Percentiles rank a stretch among this genome's conserved stretches.
Evolutionary conservation across 2,888 invertebrate genomes (phyloP).

Genomic region (Lycaena phlaeas): DNA sequence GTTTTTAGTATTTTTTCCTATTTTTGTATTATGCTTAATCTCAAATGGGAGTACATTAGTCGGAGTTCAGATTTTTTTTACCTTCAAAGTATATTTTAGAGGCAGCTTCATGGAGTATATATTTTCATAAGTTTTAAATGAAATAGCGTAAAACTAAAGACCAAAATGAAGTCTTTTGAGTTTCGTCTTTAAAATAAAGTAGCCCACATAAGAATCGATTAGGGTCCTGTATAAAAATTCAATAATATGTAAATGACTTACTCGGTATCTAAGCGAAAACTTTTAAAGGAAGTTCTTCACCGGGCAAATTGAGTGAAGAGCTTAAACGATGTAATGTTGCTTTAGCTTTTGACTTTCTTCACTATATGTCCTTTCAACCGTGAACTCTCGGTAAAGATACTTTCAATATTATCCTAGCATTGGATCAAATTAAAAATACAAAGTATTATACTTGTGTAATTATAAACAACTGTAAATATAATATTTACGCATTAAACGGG

Average conservation of each 20-base stretch:
- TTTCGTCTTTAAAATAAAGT: conserved; percentile 16
- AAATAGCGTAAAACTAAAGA: neutral
- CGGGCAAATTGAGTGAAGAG: conserved; percentile 50
- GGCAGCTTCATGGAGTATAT: too few relatives aligned
- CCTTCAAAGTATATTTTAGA: too few relatives aligned
- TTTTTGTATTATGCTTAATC: too few relatives aligned
- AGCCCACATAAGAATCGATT: conserved; percentile 33
- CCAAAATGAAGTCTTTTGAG: neutral
- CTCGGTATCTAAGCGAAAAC: conserved; percentile 50
- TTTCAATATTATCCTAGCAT: neutral
- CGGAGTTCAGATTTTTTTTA: too few relatives aligned
- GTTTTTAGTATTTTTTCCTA: too few relatives aligned
- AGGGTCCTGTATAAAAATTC: conserved; percentile 66
- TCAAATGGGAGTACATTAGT: too few relatives aligned
- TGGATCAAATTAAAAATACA: neutral
- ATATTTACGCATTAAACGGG: neutral
- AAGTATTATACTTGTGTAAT: too few relatives aligned
- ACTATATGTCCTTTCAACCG: conserved; percentile 11
- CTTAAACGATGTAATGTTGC: conserved; percentile 25
- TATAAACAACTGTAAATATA: too few relatives aligned
- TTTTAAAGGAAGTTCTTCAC: conserved; percentile 55
- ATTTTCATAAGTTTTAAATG: too few relatives aligned
- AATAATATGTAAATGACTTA: conserved; percentile 68
- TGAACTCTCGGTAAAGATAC: conserved; percentile 4
- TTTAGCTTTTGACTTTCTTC: conserved; percentile 19